Evolutionary conservation across 2,888 invertebrate genomes (phyloP).

Genomic region (Dynastes hyllus): DNA sequence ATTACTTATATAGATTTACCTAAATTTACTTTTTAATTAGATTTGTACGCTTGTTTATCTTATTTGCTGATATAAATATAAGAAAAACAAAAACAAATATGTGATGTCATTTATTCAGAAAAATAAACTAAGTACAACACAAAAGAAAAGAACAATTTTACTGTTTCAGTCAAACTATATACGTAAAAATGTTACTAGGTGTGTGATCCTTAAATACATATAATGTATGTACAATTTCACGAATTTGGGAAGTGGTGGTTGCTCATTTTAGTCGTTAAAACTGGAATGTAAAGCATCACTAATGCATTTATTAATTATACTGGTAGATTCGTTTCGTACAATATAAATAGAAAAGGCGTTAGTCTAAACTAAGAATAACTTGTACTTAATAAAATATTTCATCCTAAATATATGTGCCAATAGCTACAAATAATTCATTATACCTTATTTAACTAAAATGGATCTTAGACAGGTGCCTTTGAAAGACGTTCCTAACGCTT

Average conservation of each 20-base stretch:
- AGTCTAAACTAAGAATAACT: constrained; percentile 11
- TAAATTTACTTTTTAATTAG: too few relatives aligned
- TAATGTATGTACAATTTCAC: constrained; percentile 39
- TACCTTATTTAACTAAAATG: not conserved
- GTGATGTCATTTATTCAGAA: constrained; percentile 45
- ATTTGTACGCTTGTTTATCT: not conserved
- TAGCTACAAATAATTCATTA: constrained; percentile 26
- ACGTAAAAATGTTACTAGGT: constrained; percentile 32
- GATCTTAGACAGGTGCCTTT: not conserved
- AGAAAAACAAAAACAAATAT: constrained; percentile 34
- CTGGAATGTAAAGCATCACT: constrained; percentile 49
- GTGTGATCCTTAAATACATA: constrained; percentile 34
- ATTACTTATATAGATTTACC: too few relatives aligned
- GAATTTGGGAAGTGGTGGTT: constrained; percentile 25
- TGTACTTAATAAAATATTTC: constrained; percentile 35
- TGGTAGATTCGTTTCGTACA: constrained; percentile 17
- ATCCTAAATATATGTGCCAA: not conserved
- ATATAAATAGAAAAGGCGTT: too few relatives aligned
- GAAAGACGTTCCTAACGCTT: not conserved
- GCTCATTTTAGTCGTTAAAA: constrained; percentile 34
- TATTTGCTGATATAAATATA: constrained; percentile 2
- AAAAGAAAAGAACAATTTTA: constrained; percentile 19
- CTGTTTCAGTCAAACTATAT: constrained; percentile 35
- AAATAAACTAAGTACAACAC: constrained; percentile 47
- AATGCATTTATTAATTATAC: constrained; percentile 38